These are phyloP conservation scores for Channallabes apus DNA, from an alignment of 2,797 vertebrate genomes.

Conservation along the genomic window DNA sequence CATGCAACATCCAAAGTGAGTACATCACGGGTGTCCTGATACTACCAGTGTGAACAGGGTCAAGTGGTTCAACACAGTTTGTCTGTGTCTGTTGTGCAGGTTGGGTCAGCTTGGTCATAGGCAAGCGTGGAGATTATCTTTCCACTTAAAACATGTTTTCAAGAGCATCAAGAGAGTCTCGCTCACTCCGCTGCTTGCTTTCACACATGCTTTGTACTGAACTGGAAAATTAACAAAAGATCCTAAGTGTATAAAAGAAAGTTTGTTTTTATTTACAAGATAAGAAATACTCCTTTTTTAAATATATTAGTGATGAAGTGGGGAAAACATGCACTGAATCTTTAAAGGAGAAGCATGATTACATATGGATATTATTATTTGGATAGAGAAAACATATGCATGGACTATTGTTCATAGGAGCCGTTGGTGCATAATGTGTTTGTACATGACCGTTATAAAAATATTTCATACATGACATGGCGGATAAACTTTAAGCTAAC, in stretches of 20 bases:
- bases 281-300: slow-evolving; percentile 75
- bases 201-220: slow-evolving; percentile 76
- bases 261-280: slow-evolving; percentile 86
- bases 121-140: slow-evolving; percentile 59
- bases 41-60: slow-evolving; percentile 74
- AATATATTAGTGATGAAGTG: slow-evolving; percentile 26
- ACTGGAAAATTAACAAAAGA: slow-evolving; percentile 74
- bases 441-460: slow-evolving; percentile 51
- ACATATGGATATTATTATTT: slow-evolving; percentile 23
- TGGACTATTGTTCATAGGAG: slow-evolving; percentile 52
- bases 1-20: slow-evolving; percentile 97
- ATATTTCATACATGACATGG: slow-evolving; percentile 40
- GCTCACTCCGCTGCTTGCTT: slow-evolving; percentile 62
- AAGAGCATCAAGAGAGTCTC: slow-evolving; percentile 68
- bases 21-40: slow-evolving; percentile 87
- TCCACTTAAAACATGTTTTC: slow-evolving; percentile 51
- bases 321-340: slow-evolving; percentile 51
- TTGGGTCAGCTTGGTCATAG: slow-evolving; percentile 55
- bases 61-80: slow-evolving; percentile 64
- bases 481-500: neutral
- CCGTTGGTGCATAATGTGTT: slow-evolving; percentile 44
- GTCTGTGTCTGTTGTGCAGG: slow-evolving; percentile 67
- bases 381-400: slow-evolving; percentile 29
- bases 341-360: slow-evolving; percentile 36
- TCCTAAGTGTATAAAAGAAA: slow-evolving; percentile 78